Base-by-base conservation (phyloP, 2,113 vertebrate genomes). In the Zapornia atra region DNA sequence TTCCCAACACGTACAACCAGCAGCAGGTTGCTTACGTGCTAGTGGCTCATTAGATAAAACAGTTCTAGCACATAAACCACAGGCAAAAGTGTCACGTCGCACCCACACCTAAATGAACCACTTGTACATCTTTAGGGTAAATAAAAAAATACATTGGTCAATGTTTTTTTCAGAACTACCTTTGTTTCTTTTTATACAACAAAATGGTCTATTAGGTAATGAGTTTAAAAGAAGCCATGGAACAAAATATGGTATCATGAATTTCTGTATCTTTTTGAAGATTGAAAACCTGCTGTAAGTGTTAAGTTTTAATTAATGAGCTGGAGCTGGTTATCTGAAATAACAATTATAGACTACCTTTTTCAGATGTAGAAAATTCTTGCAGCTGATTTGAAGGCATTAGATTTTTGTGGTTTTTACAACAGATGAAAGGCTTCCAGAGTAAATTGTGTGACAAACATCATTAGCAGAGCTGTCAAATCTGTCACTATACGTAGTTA, bases 51-150 rank as follows among this genome's bases (percentile, higher is more conserved):
- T 82, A 92, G 88, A 90, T 77, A 73, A 90, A 95, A 88, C 53
- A 90, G 42, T 86, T 88, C 92, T 92, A 96, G 89, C 90, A 94
- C 82, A 65, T 72, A 95, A 94, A 97, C 96, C 96, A 95, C 96
- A 97, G 80, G 88, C 95, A 95, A 95, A 96, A 96, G 96, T 97
- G 92, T 97, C 94, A 93, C 8, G 31, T 94, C 53, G 33, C 95
- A 92, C 94, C 95, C 95, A 92, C 88, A 95, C 86, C 88, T 94
- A 69, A 84, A 59, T 1, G 38, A 96, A 93, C 93, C 80, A 86
- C 86, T 92, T 3, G 17, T 40, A 65, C 65, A 71, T 48, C 86
- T 75, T 78, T 2, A 76, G 21, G 42, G 48, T 72, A 94, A 86
- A 83, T 88, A 81, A 90, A 92, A 89, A 68, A 40, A 57, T 60